Evolutionary conservation across 2,888 invertebrate genomes (phyloP), one percentile per base, ranked within the genome.

Genomic region (Sesia apiformis): DNA sequence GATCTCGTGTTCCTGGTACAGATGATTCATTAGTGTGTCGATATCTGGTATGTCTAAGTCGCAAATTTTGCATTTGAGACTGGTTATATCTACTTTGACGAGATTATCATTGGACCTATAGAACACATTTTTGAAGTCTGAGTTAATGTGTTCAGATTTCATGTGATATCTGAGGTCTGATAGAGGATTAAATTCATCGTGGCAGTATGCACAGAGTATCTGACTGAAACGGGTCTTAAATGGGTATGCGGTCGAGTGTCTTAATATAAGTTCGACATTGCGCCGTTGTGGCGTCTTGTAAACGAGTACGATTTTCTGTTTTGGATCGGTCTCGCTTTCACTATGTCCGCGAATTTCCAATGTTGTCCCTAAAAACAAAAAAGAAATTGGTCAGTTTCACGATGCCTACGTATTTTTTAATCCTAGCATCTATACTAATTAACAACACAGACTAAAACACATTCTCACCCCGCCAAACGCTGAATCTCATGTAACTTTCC

Each of bases 291-390:
- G 84, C 61, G 82, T 78, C 74, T 84, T 84, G 76, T 78, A 81
- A 59, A 86, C 79, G 70, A 86, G 82, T 62, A 86, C 72, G 62
- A 88, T 81, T 84, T 83, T 87, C 82, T 80, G 80, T 81, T 78
- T 81, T 67, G 69, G 66, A 64, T 79, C 79, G 70, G 63, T 75
- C 63, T 78, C 78, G 73, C 64, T 75, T 64, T 80, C 74, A 74
- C 65, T 80, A 81, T 77, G 79, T 65, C 83, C 77, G 65, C 76
- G 78, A 68, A 84, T 79, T 80, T 81, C 83, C 85, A 84, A 81
- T 74, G 76, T 78, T 74, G 76, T 69, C 71, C 88, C 88, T 88
- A 88, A 84, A 88, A 88, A 85, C 78, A 85, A 81, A 85, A 82
- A 85, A 84, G 76, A 81, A 78, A 73, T 72, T 75, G 75, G 84